Base-by-base conservation (phyloP, 2,113 vertebrate genomes). In the Tupaia chinensis region DNA sequence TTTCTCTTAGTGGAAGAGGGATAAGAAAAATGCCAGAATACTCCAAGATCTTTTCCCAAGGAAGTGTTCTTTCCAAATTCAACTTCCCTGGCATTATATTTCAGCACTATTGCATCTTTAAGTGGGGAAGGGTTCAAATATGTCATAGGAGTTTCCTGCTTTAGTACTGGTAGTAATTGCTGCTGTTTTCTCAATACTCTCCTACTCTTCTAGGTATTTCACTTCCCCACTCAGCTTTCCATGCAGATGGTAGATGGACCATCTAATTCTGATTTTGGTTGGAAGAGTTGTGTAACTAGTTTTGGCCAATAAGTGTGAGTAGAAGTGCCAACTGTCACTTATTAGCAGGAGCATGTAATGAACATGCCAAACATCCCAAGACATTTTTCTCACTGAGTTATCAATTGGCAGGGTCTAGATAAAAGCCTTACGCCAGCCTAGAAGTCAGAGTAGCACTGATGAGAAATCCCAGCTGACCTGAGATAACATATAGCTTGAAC, bases 161-260 rank as follows among this genome's bases (percentile, higher is more conserved):
- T 73, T 54, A 13, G 9, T 3, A 70, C 2, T 77, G 56, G 10
- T 17, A 11, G 3, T 29, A 63, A 3, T 70, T 61, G 6, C 2
- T 58, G 2, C 5, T 17, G 0, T 72, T 84, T 63, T 23, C 5
- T 76, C 3, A 68, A 3, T 14, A 58, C 58, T 79, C 19, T 69
- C 15, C 60, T 69, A 44, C 7, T 56, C 17, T 68, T 3, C 10
- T 10, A 16, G 0, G 0, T 72, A 12, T 6, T 54, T 54, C 25
- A 23, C 12, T 87, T 8, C 34, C 1, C 9, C 11, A 1, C 6
- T 61, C 44, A 27, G 2, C 3, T 68, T 74, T 58, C 54, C 6
- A 58, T 13, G 19, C 11, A 32, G 0, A 15, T 32, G 58, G 15
- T 19, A 69, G 6, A 0, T 44, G 77, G 9, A 27, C 7, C 60